Evolutionary conservation across 2,113 vertebrate genomes (phyloP), one percentile per base, ranked within the genome.

Genomic region (Ceyx cyanopectus): DNA sequence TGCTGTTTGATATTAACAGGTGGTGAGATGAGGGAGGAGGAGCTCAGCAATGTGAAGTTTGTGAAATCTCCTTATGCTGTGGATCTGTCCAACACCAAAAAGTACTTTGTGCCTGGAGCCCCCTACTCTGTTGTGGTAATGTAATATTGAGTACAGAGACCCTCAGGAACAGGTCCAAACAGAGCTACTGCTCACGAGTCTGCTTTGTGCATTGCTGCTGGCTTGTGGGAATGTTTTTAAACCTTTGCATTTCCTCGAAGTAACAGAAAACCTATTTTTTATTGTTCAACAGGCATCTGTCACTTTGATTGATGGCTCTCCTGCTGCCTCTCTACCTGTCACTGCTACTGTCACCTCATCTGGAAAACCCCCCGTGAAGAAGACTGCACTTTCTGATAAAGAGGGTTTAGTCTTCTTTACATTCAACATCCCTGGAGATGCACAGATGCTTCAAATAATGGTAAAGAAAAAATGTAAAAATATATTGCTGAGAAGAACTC

Each of bases 21-120:
- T 89, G 97, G 97, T 60, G 97, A 98, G 74, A 87, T 98, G 29
- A 97, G 97, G 43, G 97, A 98, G 88, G 95, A 97, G 12, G 97
- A 98, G 26, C 96, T 96, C 86, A 96, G 19, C 75, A 93, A 82
- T 9, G 95, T 98, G 73, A 98, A 97, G 94, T 97, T 98, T 72
- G 97, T 98, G 69, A 96, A 69, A 57, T 97, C 96, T 73, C 97
- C 97, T 66, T 98, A 97, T 75, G 26, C 32, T 65, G 86, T 97
- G 30, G 97, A 97, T 89, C 74, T 98, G 67, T 97, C 97, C 43
- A 97, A 96, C 63, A 98, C 97, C 40, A 98, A 98, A 37, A 89
- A 92, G 32, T 97, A 95, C 68, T 98, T 98, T 87, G 85, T 96
- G 68, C 97, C 97, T 76, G 97, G 96, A 90, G 97, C 97, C 4